Evolutionary conservation across 2,888 invertebrate genomes (phyloP).

Genomic region (Lasius platythorax): DNA sequence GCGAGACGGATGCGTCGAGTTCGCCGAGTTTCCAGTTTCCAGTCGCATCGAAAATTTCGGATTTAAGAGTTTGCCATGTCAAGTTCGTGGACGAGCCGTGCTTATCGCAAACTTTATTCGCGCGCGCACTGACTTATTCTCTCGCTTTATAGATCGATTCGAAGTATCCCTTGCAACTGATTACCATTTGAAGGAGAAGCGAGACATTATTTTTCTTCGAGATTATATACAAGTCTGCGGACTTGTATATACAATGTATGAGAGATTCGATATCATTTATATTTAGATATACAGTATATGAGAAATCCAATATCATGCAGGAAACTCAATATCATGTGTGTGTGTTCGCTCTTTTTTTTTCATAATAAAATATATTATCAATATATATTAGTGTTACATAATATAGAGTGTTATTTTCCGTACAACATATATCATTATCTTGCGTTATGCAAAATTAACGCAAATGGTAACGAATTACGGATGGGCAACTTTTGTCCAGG

Average conservation of each 20-base stretch:
- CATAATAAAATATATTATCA: background rate
- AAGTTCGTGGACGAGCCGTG: background rate
- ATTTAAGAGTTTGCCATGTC: conserved; percentile 53
- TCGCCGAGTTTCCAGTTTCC: conserved; percentile 18
- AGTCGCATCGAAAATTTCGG: conserved; percentile 49
- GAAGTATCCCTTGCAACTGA: background rate
- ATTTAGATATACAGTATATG: background rate
- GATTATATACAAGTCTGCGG: background rate
- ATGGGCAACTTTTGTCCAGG: background rate
- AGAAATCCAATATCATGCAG: background rate
- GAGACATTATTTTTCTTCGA: background rate
- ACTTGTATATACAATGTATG: background rate
- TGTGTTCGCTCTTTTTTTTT: background rate
- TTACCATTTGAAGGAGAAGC: background rate
- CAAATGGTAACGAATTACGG: background rate
- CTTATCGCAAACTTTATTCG: conserved; percentile 43
- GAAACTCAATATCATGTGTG: background rate
- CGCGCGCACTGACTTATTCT: conserved; percentile 32
- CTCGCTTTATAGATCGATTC: conserved; percentile 18
- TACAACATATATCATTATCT: background rate
- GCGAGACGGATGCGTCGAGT: conserved; percentile 16
- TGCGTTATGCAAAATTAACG: background rate
- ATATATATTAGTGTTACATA: background rate
- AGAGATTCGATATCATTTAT: background rate
- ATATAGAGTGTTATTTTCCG: background rate